Base-by-base conservation (phyloP, 2,888 invertebrate genomes). In the Chironomus tentans region DNA sequence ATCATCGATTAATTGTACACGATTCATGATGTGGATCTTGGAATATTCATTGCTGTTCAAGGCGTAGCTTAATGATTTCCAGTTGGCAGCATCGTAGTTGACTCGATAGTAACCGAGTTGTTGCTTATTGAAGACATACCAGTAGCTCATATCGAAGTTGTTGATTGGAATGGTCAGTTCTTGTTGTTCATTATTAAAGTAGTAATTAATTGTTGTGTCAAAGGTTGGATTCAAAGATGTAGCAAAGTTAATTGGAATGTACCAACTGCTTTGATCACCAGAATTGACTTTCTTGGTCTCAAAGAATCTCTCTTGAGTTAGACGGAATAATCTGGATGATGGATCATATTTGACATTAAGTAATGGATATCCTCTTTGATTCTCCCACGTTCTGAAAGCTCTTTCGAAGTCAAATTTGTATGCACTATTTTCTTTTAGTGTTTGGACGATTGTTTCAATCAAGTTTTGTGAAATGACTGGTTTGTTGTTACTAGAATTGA, bases 291-390 rank as follows among this genome's bases (percentile, higher is more conserved):
- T 38, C 10, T 62, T 18, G 1, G 38, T 38, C 6, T 22, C 24
- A 21, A 73, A 24, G 13, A 12, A 61, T 62, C 65, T 24, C 15
- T 73, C 28, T 62, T 68, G 24, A 4, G 65, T 46, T 5, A 38
- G 48, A 3, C 3, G n/a, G 7, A 38, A 15, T 86, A 87, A 74
- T 38, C 47, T 21, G 7, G 28, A 38, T 10, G 48, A 15, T 77
- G 86, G 87, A 76, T 87, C 84, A 77, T 88, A 85, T 1, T 81
- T 83, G 0, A 88, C 87, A 2, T 85, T 88, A 1, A 93, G 82
- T 0, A 92, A 87, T 0, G 93, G 93, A 82, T 90, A 93, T 1
- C 92, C 92, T 62, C 89, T 90, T 81, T 91, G 91, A 38, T 87
- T 84, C 0, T 89, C 90, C 92, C 92, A 93, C 7, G 73, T 73